phyloP scores from a whole-genome alignment of 2,888 invertebrate species.

The Parnassius mnemosyne region DNA sequence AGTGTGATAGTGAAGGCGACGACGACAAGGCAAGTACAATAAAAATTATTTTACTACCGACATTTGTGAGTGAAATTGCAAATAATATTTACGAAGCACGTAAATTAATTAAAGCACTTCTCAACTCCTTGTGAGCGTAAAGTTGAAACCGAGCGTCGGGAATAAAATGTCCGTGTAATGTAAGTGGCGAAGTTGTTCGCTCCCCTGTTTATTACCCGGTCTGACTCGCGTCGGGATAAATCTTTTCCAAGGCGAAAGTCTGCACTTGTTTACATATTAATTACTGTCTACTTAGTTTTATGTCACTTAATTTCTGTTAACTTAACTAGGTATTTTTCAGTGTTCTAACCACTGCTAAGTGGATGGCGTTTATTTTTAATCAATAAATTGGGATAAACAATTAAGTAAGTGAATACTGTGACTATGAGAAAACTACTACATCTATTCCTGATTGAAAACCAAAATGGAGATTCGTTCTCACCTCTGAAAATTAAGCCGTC shows the following conservation, averaged over 20 bases:
- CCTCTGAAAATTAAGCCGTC: no score
- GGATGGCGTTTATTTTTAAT: no score
- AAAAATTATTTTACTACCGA: conserved; percentile 38
- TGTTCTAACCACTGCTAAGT: no score
- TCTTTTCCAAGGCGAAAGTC: conserved; percentile 48
- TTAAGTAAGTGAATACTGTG: no score
- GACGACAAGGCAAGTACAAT: conserved; percentile 90
- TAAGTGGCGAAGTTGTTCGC: conserved; percentile 74
- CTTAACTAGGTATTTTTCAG: no score
- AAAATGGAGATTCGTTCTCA: no score
- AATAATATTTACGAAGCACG: conserved; percentile 55
- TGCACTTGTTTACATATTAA: conserved; percentile 55
- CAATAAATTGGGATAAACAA: no score
- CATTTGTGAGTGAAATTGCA: conserved; percentile 33
- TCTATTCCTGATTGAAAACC: no score
- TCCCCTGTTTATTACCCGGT: conserved; percentile 64
- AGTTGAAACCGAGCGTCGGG: conserved; percentile 68
- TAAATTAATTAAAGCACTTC: conserved; percentile 69
- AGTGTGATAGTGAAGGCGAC: conserved; percentile 97
- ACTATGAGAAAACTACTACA: no score
- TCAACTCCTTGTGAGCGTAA: conserved; percentile 59
- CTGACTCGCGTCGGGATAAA: conserved; percentile 62
- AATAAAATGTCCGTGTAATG: conserved; percentile 75
- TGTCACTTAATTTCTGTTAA: neutral
- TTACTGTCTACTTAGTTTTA: conserved; percentile 19